phyloP scores from a whole-genome alignment of 2,113 vertebrate genomes.

The Nycticorax nycticorax region DNA sequence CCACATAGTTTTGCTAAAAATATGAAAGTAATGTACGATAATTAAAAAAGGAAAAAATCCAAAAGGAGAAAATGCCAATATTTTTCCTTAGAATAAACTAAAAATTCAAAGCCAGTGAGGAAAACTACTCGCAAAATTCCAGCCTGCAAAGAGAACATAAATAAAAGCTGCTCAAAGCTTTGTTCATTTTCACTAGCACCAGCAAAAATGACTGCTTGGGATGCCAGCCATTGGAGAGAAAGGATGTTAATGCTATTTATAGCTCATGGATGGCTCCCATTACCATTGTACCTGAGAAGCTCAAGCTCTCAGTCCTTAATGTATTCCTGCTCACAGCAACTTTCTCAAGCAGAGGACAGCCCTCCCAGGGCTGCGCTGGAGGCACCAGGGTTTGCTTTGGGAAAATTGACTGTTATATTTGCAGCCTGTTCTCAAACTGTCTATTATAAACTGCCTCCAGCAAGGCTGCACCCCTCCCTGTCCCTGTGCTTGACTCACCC shows the following conservation, averaged over 20 bases:
- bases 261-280: not conserved
- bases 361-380: not conserved
- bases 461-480: not conserved
- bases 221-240: not conserved
- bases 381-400: not conserved
- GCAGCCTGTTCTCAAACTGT: not conserved
- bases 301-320: not conserved
- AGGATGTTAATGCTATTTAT: conserved; percentile 18
- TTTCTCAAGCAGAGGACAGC: not conserved
- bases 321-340: not conserved
- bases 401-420: not conserved
- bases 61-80: not conserved
- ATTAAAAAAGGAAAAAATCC: not conserved
- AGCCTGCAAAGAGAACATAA: not conserved
- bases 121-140: not conserved
- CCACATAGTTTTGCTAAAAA: not conserved
- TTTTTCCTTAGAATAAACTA: not conserved
- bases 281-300: not conserved
- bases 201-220: not conserved
- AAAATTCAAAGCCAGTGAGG: not conserved
- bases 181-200: not conserved
- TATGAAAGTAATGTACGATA: not conserved
- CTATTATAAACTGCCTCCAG: not conserved
- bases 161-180: conserved; percentile 19
- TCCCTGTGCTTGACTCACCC: not conserved